A percentile compares a stretch with the other conserved stretches of the same genome.
Conservation (phyloP, 2,888 invertebrate species). For the Osmoderma eremita region DNA sequence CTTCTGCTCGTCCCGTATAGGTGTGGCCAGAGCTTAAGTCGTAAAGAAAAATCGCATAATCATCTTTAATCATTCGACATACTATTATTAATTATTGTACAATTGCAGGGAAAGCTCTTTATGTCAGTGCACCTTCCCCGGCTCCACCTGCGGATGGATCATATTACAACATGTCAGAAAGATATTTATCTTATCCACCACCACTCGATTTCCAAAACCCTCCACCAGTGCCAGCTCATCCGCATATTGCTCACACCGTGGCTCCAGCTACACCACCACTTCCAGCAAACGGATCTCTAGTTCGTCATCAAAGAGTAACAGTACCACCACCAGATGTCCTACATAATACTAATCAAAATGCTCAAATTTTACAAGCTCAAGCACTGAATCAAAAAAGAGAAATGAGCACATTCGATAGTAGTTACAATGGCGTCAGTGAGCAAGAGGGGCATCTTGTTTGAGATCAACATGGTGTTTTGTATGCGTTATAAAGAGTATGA, state of each 20-base stretch:
- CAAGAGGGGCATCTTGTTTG: constrained; percentile 65
- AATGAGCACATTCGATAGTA: constrained; percentile 63
- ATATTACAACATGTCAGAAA: constrained; percentile 83
- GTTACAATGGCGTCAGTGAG: constrained; percentile 62
- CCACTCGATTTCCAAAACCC: constrained; percentile 72
- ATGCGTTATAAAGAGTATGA: constrained; percentile 48
- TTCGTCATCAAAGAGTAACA: constrained; percentile 58
- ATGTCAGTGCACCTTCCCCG: constrained; percentile 75
- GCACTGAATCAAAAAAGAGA: constrained; percentile 62
- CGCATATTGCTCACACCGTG: constrained; percentile 68
- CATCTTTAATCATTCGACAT: no score
- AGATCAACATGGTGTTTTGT: constrained; percentile 59
- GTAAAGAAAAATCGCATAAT: no score
- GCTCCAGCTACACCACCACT: constrained; percentile 55
- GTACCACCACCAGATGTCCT: constrained; percentile 63
- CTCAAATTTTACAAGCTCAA: constrained; percentile 63
- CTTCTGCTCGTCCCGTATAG: no score
- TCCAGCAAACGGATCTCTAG: constrained; percentile 61
- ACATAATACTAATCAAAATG: constrained; percentile 63
- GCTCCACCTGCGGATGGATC: constrained; percentile 82
- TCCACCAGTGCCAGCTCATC: constrained; percentile 65
- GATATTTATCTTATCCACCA: constrained; percentile 84
- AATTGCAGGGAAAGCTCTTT: constrained; percentile 69
- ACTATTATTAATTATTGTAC: background rate
- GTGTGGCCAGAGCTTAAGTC: no score